Base-by-base conservation (phyloP, 2,797 vertebrate genomes). In the Macroramphosus scolopax region DNA sequence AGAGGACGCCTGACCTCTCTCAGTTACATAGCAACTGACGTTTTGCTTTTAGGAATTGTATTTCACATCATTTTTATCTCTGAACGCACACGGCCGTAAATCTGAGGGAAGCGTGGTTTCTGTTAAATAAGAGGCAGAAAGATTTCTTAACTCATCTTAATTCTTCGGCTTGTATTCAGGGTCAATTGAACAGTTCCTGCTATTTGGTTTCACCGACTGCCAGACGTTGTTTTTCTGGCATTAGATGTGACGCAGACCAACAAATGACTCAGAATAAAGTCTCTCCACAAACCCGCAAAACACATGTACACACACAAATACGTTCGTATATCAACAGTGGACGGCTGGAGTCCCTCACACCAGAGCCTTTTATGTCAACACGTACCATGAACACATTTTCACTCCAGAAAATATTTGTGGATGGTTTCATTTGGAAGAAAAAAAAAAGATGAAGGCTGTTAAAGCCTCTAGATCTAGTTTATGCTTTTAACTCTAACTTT, bases 21-120 rank as follows among this genome's bases (percentile, higher is more conserved):
- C 54, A 75, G 83, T 89, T 84, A 86, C 85, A 48, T 82, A 86
- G 85, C 85, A 86, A 88, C 88, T 77, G 57, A 48, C 63, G 52
- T 49, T 84, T 81, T 67, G 59, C 48, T 63, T 57, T 63, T 62
- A 65, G 82, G 77, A 82, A 65, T 78, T 76, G 63, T 69, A 76
- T 83, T 87, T 86, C 82, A 81, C 73, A 51, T 76, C 16, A 67
- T 81, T 79, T 82, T 75, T 81, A 81, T 82, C 77, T 77, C 48
- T 35, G 55, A 64, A 78, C 30, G 43, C 65, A 48, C 68, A 12
- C 51, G 7, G 36, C 31, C 58, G 45, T 81, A 75, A 77, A 83
- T 82, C 61, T 52, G 34, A 62, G 52, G 38, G 41, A 33, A 54
- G 54, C 55, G 3, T 68, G 54, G 28, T 66, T 26, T 68, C 54